phyloP scores from a whole-genome alignment of 2,113 vertebrate species.

The Chamaea fasciata region DNA sequence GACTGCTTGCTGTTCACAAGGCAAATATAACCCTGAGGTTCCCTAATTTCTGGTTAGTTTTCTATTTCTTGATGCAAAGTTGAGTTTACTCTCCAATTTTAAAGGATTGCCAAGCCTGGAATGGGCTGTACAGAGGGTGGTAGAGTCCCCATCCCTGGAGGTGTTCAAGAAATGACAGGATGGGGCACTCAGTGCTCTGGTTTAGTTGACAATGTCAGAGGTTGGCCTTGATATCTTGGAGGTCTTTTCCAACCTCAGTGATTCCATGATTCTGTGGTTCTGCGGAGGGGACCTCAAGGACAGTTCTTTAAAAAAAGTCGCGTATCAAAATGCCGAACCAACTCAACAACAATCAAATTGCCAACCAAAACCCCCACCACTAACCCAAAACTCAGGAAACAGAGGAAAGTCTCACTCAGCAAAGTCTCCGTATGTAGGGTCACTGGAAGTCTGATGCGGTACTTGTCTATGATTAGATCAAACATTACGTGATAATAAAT shows the following conservation, averaged over 20 bases:
- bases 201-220: background rate
- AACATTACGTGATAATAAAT: background rate
- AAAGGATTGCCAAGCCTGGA: background rate
- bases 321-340: background rate
- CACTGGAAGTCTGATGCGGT: background rate
- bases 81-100: background rate
- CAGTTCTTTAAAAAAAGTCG: background rate
- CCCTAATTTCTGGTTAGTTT: background rate
- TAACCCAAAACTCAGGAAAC: background rate
- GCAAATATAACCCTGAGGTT: background rate
- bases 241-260: background rate
- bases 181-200: background rate
- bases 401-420: background rate
- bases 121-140: background rate
- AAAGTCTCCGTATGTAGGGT: background rate
- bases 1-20: background rate
- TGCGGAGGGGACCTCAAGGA: background rate
- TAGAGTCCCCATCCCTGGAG: background rate
- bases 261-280: background rate
- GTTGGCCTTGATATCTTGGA: background rate
- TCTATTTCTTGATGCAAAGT: background rate
- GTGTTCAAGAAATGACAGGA: background rate
- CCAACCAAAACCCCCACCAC: rapidly evolving
- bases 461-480: background rate
- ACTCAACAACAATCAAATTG: background rate